Evolutionary conservation across 2,113 vertebrate species (phyloP).

Genomic region (Oncorhynchus tshawytscha): DNA sequence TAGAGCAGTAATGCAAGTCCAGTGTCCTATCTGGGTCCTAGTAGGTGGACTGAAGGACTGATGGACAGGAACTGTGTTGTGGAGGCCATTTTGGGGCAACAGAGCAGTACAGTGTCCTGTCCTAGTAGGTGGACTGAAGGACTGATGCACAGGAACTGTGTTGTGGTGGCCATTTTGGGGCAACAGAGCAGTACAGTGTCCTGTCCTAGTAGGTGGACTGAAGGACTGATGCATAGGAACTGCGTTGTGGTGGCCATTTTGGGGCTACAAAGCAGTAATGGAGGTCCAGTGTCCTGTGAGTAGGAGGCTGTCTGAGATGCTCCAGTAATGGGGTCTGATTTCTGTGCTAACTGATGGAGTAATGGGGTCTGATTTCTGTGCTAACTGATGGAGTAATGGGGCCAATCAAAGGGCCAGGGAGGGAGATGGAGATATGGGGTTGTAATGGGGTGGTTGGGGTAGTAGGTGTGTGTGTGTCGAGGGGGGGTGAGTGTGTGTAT

Average conservation of each 20-base stretch:
- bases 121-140: background rate
- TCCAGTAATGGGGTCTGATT: constrained; percentile 7
- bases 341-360: background rate
- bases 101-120: no score
- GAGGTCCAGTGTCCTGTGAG: background rate
- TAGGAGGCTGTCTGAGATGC: background rate
- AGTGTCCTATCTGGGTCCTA: background rate
- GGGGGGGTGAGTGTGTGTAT: background rate
- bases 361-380: constrained; percentile 8
- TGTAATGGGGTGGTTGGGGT: constrained; percentile 2
- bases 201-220: background rate
- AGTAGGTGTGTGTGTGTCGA: background rate
- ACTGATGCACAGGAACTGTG: background rate
- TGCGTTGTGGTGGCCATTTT: background rate
- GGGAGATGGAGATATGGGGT: background rate
- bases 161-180: background rate
- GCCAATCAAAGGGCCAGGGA: background rate
- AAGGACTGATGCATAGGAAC: background rate
- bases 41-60: background rate
- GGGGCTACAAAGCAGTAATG: constrained; percentile 1
- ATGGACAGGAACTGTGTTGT: no score
- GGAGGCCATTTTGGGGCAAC: no score
- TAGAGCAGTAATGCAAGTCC: constrained; percentile 1
- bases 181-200: no score
- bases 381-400: background rate